Percentiles rank a stretch among this genome's conserved stretches.
These are phyloP conservation scores for Hecatera dysodea DNA, from an alignment of 2,888 invertebrate genomes.

Conservation along the genomic window DNA sequence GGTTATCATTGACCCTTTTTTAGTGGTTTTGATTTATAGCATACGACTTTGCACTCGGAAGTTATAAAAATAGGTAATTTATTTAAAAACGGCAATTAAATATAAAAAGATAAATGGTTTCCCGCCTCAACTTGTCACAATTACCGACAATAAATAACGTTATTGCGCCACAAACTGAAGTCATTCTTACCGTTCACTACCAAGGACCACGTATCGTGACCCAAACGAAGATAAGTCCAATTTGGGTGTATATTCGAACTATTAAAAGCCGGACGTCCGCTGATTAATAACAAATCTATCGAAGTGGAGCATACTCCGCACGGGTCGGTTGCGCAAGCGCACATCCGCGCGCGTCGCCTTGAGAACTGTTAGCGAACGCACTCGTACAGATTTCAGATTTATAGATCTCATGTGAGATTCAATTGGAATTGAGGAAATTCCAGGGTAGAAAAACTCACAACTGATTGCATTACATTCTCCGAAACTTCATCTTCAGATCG, in stretches of 20 bases:
- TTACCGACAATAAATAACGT: conserved; percentile 28
- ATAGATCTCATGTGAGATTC: conserved; percentile 33
- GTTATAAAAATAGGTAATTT: conserved; percentile 17
- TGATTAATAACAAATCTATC: conserved; percentile 61
- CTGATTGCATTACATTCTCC: neutral
- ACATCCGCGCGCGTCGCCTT: conserved; percentile 72
- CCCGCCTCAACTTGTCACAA: conserved; percentile 29
- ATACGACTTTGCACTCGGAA: conserved; percentile 21
- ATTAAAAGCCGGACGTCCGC: conserved; percentile 64
- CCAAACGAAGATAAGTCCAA: conserved; percentile 49
- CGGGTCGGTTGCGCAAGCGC: conserved; percentile 66
- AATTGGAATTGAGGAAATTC: conserved; percentile 16
- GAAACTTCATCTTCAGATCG: neutral
- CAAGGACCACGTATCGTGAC: conserved; percentile 49
- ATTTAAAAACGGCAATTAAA: conserved; percentile 21
- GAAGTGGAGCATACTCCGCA: conserved; percentile 64
- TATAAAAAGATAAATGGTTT: conserved; percentile 42
- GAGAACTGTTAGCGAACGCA: conserved; percentile 65
- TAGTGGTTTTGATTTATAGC: conserved; percentile 14
- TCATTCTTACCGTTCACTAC: conserved; percentile 32
- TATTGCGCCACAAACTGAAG: conserved; percentile 22
- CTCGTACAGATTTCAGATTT: conserved; percentile 51
- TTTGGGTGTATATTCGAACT: conserved; percentile 45
- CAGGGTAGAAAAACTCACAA: neutral
- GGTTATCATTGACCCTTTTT: conserved; percentile 20